A percentile compares a stretch with the other conserved stretches of the same genome.
These are phyloP conservation scores for Chlorodrepanis virens DNA, from an alignment of 2,113 vertebrate genomes.

Conservation along the genomic window DNA sequence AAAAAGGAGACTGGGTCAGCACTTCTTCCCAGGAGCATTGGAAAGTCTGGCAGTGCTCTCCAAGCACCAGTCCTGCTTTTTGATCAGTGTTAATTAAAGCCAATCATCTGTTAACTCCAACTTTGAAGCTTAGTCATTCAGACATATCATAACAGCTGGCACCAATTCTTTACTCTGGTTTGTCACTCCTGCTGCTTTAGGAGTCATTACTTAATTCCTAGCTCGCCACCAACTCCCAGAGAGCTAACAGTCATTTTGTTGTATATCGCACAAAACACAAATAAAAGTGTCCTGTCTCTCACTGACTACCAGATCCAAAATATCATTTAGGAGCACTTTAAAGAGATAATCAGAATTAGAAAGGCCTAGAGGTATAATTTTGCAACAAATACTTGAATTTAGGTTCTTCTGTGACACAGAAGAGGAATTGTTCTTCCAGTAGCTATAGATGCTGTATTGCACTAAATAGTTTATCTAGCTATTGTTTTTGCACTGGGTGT, in stretches of 20 bases:
- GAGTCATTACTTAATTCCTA: background rate
- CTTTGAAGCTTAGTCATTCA: conserved; percentile 10
- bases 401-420: background rate
- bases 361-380: background rate
- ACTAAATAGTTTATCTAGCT: no score
- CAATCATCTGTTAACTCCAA: background rate
- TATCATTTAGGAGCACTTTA: background rate
- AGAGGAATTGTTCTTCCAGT: background rate
- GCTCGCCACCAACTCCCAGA: background rate
- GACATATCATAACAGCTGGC: background rate
- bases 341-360: background rate
- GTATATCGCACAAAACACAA: background rate
- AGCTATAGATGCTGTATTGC: background rate
- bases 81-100: conserved; percentile 35
- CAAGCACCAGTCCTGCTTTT: background rate
- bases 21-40: rapidly evolving
- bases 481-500: no score
- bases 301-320: background rate
- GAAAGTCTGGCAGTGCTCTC: background rate
- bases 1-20: background rate
- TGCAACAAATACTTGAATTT: background rate
- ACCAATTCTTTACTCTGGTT: background rate
- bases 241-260: background rate
- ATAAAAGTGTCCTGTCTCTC: background rate
- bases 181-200: conserved; percentile 2